phyloP scores from a whole-genome alignment of 2,113 vertebrate species.

The Pleuronectes platessa region DNA sequence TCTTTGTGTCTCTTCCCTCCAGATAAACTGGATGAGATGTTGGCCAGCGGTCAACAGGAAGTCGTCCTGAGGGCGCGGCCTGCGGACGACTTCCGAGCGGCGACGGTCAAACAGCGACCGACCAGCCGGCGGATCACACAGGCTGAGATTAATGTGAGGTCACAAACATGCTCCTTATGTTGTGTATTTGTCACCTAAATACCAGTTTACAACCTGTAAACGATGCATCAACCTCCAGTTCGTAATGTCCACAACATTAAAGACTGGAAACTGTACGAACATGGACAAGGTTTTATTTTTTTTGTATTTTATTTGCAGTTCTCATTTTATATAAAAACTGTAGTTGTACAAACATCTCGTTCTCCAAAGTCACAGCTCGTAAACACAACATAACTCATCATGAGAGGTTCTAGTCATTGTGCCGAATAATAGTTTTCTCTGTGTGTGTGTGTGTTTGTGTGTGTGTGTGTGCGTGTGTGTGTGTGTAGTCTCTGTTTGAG shows the following conservation, averaged over 20 bases:
- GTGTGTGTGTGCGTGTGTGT: neutral
- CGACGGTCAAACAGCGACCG: constrained; percentile 95
- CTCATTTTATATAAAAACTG: too few relatives aligned
- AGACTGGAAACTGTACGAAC: too few relatives aligned
- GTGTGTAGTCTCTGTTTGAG: constrained; percentile 88
- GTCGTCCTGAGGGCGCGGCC: constrained; percentile 88
- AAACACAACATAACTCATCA: too few relatives aligned
- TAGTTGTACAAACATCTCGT: too few relatives aligned
- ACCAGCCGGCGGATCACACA: constrained; percentile 94
- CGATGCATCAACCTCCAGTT: too few relatives aligned
- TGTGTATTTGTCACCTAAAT: neutral
- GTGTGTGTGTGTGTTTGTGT: neutral
- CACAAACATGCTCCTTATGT: neutral
- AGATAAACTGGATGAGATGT: constrained; percentile 97
- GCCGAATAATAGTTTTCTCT: too few relatives aligned
- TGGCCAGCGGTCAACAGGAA: constrained; percentile 86
- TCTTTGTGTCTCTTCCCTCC: constrained; percentile 55
- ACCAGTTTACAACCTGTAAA: too few relatives aligned
- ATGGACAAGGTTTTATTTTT: neutral
- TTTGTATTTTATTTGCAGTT: neutral
- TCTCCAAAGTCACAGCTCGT: too few relatives aligned
- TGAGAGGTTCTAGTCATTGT: too few relatives aligned
- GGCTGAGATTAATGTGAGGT: constrained; percentile 91
- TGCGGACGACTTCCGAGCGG: constrained; percentile 90
- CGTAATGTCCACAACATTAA: neutral